phyloP scores from a whole-genome alignment of 2,888 invertebrate genomes.

The Spicauda simplicius region DNA sequence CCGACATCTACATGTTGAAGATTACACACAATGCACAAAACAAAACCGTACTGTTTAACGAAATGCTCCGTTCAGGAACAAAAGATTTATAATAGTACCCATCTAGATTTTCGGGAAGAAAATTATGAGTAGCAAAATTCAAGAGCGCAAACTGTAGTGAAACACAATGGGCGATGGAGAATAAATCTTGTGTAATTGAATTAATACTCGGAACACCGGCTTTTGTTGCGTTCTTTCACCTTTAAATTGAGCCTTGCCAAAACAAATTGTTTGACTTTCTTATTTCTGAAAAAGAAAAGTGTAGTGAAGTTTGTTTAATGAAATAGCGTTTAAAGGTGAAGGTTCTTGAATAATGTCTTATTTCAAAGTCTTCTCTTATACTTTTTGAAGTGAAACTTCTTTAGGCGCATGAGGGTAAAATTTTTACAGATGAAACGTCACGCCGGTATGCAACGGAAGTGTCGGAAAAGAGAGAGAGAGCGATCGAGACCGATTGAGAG shows the following conservation, averaged over 20 bases:
- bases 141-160: conserved; percentile 12
- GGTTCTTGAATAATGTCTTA: not conserved
- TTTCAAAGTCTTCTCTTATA: not conserved
- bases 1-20: too few relatives aligned
- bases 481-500: too few relatives aligned
- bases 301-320: conserved; percentile 3
- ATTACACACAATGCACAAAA: too few relatives aligned
- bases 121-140: conserved; percentile 29
- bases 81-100: conserved; percentile 12
- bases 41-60: not conserved
- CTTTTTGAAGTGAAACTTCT: too few relatives aligned
- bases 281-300: conserved; percentile 6
- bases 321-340: not conserved
- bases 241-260: conserved; percentile 27
- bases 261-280: conserved; percentile 34
- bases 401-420: too few relatives aligned
- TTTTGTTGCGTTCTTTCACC: conserved; percentile 31
- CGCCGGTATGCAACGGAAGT: too few relatives aligned
- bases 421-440: too few relatives aligned
- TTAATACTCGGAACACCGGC: conserved; percentile 32
- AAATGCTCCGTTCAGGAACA: not conserved
- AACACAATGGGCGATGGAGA: conserved; percentile 36
- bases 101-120: conserved; percentile 16
- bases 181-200: conserved; percentile 36
- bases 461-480: too few relatives aligned